Base-by-base conservation (phyloP, 2,113 vertebrate genomes). In the Gorsachius goisagi region DNA sequence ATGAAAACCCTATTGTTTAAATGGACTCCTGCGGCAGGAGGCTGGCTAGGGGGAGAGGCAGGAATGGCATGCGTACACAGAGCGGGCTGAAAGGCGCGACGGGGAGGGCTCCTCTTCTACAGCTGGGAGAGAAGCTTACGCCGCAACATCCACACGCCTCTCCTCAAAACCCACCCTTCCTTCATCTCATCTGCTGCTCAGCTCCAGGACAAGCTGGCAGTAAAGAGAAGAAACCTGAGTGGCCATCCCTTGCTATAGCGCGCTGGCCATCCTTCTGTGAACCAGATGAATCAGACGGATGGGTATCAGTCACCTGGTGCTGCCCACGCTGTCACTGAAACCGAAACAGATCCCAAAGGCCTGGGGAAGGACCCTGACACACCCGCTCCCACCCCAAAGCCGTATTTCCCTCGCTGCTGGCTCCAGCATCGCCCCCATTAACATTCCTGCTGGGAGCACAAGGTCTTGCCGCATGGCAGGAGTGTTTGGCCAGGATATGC, bases 201-300 rank as follows among this genome's bases (percentile, higher is more conserved):
- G 75, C 68, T 50, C 49, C 69, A n/a, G 41, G 59, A 21, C 10
- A 56, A 62, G 26, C 60, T 14, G 18, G 12, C 32, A 49, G 68
- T 28, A 47, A 50, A 39, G 5, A 27, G 52, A 49, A 49, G 66
- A 37, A 35, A 64, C 1, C 24, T 1, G 4, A 69, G 63, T 0
- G 9, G 28, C 45, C 64, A 5, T 4, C n/a, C 67, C 50, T n/a
- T 19, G 33, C 14, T 17, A 1, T 3, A 9, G 7, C 9, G 11
- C 56, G 8, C 17, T 1, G 7, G 35, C 28, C 32, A 44, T 9
- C 63, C 39, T 19, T 4, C 26, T 3, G 1, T 0, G 12, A 44
- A 32, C 12, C n/a, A 37, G 41, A 26, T 5, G 52, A 35, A 49
- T 53, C 11, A 21, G 63, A 45, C 23, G 11, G 55, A 44, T 17